A percentile compares a stretch with the other conserved stretches of the same genome.
Conservation (phyloP, 2,113 vertebrate species). For the Condylura cristata region DNA sequence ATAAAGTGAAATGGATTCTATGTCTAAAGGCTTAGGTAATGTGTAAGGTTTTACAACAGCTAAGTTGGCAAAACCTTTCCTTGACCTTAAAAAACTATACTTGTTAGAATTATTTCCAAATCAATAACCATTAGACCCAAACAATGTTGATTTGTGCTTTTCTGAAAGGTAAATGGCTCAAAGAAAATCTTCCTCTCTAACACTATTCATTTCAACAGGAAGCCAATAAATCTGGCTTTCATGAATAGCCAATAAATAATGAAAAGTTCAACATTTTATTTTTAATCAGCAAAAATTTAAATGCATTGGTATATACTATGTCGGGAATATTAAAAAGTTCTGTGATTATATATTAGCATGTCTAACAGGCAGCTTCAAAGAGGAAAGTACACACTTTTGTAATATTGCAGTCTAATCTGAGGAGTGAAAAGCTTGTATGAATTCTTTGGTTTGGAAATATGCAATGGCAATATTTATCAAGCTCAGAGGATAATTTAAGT, state of each 20-base stretch:
- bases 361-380: not conserved
- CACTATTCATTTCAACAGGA: slow-evolving; percentile 66
- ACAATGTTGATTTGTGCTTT: slow-evolving; percentile 79
- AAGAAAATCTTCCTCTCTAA: slow-evolving; percentile 74
- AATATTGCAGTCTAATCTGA: not conserved
- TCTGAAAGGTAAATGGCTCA: slow-evolving; percentile 79
- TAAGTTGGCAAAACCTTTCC: slow-evolving; percentile 75
- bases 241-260: slow-evolving; percentile 73
- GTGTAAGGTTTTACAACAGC: slow-evolving; percentile 24
- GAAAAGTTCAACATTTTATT: slow-evolving; percentile 70
- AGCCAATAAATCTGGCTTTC: slow-evolving; percentile 71
- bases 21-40: not conserved
- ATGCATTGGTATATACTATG: slow-evolving; percentile 8
- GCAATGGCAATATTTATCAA: not conserved
- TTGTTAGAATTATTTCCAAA: slow-evolving; percentile 79
- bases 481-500: not conserved
- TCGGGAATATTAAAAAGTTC: slow-evolving; percentile 6
- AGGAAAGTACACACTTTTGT: not conserved
- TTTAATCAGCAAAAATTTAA: slow-evolving; percentile 74
- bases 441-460: not conserved
- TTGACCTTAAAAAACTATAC: slow-evolving; percentile 75
- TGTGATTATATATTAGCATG: slow-evolving; percentile 14
- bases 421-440: not conserved
- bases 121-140: slow-evolving; percentile 81
- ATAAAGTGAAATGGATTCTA: not conserved